Percentiles rank a stretch among this genome's conserved stretches.
Conservation (phyloP, 2,797 vertebrate species). For the Neoniphon sammara region DNA sequence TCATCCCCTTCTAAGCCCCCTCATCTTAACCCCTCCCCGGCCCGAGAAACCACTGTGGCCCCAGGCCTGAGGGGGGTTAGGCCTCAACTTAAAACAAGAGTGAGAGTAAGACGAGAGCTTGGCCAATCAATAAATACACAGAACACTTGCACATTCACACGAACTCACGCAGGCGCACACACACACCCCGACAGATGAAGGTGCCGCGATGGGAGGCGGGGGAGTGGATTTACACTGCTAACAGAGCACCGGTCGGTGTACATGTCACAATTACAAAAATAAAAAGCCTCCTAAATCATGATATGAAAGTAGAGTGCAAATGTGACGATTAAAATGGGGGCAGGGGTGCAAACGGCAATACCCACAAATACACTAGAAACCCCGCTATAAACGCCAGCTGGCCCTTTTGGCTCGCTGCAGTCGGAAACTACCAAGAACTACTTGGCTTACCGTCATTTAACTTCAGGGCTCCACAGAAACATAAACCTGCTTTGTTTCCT, state of each 20-base stretch:
- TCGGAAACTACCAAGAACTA: conserved; percentile 74
- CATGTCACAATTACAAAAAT: conserved; percentile 80
- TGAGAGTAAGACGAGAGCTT: conserved; percentile 77
- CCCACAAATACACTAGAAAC: conserved; percentile 78
- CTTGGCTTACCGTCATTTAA: conserved; percentile 53
- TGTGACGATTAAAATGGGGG: conserved; percentile 78
- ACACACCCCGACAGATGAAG: conserved; percentile 55
- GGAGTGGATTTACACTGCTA: conserved; percentile 66
- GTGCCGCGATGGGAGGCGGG: conserved; percentile 28
- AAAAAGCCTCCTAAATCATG: conserved; percentile 82
- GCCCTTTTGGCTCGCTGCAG: conserved; percentile 63
- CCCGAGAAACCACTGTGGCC: conserved; percentile 57
- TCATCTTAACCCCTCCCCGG: conserved; percentile 51
- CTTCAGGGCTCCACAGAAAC: conserved; percentile 34
- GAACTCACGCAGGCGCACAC: conserved; percentile 14
- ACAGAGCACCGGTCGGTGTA: conserved; percentile 57
- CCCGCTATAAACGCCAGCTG: conserved; percentile 73
- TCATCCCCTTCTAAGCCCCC: conserved; percentile 59
- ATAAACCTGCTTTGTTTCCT: conserved; percentile 17
- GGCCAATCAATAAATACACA: conserved; percentile 78
- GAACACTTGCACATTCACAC: conserved; percentile 70
- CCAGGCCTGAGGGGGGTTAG: conserved; percentile 47
- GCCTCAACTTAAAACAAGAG: conserved; percentile 74
- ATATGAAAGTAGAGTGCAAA: conserved; percentile 79
- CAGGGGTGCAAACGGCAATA: conserved; percentile 66